Base-by-base conservation (phyloP, 1,140 invertebrate species). In the Myzus persicae region DNA sequence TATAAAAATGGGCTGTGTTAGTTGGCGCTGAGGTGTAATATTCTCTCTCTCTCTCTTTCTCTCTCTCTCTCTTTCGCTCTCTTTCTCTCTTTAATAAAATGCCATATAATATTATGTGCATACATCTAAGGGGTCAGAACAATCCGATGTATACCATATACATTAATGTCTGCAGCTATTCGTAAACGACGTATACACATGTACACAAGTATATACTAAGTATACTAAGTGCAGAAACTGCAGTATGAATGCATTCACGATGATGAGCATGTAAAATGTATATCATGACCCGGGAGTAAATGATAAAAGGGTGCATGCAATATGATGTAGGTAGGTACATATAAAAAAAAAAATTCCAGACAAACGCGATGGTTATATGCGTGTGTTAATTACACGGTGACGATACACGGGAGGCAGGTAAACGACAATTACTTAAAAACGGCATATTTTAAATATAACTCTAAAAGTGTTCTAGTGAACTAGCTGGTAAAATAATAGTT, bases 181-280 rank as follows among this genome's bases (percentile, higher is more conserved):
- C n/a, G 31, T n/a, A n/a, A 8, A 40, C 22, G 1, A 40, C 22
- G 1, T 26, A n/a, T 82, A 81, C 81, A 38, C 38, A 42, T n/a
- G 31, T 24, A 84, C 24, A 84, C 8, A 82, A 84, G 24, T n/a
- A n/a, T n/a, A n/a, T n/a, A n/a, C n/a, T n/a, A n/a, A n/a, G n/a
- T 84, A 84, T 84, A 76, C 59, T 31, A 84, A 84, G 40, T 84
- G 11, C 40, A 84, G 40, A 84, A 40, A 84, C 82, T 84, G 26
- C 24, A 84, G 38, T 84, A 84, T 84, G 82, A 84, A 84, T 84
- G 81, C 40, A 24, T 40, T 40, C 24, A 42, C 38, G 82, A 84
- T 84, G 38, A 84, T 84, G 38, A 42, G n/a, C 59, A 26, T 42
- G 7, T 38, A 40, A 38, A 36, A 82, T 82, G n/a, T 24, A 40